phyloP scores from a whole-genome alignment of 2,113 vertebrate species.

The Rhinopomastus cyanomelas region DNA sequence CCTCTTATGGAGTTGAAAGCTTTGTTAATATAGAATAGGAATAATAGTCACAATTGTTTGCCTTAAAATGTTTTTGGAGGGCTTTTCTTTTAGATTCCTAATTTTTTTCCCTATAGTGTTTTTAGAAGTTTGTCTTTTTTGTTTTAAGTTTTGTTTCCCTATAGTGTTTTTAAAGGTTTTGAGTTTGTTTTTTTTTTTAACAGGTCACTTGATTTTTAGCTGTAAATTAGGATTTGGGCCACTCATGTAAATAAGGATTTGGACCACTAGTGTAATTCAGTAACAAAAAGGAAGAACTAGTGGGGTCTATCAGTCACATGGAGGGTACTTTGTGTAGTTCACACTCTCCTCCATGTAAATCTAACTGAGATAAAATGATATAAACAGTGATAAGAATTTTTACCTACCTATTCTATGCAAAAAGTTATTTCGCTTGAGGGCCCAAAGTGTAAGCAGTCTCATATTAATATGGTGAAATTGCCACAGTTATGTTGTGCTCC shows the following conservation, averaged over 20 bases:
- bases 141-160: too few relatives aligned
- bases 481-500: constrained; percentile 58
- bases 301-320: not conserved
- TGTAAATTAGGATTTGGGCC: not conserved
- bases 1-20: not conserved
- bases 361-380: constrained; percentile 16
- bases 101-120: too few relatives aligned
- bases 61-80: not conserved
- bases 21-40: not conserved
- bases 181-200: not conserved
- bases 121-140: too few relatives aligned
- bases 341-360: not conserved
- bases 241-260: not conserved
- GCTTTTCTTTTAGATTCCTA: not conserved
- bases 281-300: not conserved
- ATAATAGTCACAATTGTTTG: not conserved
- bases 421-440: constrained; percentile 53
- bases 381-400: constrained; percentile 36
- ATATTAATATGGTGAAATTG: constrained; percentile 68
- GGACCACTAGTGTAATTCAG: not conserved
- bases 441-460: constrained; percentile 18
- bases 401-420: not conserved
- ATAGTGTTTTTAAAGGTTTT: too few relatives aligned
- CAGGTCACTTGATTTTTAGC: not conserved
- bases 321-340: not conserved